Conservation (phyloP, 2,888 invertebrate genomes). For the Nephrotoma appendiculata region DNA sequence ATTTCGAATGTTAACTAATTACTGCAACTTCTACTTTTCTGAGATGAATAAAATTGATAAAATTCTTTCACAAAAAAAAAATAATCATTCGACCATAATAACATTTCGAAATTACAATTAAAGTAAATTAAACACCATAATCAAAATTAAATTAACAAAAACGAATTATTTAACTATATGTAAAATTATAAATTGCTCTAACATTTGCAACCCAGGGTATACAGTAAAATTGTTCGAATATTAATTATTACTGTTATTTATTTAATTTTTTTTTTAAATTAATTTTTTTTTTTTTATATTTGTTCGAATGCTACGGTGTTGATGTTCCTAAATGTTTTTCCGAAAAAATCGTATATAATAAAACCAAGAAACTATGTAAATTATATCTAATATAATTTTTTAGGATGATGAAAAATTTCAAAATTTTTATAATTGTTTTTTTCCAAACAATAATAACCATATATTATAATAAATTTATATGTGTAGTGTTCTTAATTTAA, state of each 20-base stretch:
- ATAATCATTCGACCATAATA: neutral
- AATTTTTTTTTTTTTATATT: neutral
- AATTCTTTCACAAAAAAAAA: neutral
- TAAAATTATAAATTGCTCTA: neutral
- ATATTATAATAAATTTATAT: neutral
- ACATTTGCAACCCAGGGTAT: conserved; percentile 2
- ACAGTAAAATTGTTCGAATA: neutral
- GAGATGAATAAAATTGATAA: neutral
- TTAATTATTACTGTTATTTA: neutral
- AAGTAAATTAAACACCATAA: neutral
- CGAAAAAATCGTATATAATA: neutral
- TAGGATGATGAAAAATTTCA: neutral
- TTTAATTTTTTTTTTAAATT: neutral
- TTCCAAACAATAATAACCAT: neutral
- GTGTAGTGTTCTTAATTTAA: conserved; percentile 1
- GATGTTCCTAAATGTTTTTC: neutral
- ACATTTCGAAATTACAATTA: neutral
- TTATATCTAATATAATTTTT: neutral
- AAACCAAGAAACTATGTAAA: neutral
- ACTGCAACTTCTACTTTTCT: too few relatives aligned
- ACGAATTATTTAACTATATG: neutral
- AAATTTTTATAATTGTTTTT: neutral
- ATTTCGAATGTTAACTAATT: too few relatives aligned
- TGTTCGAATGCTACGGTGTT: neutral
- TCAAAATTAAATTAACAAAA: neutral